phyloP scores from a whole-genome alignment of 2,797 vertebrate species.

The Picus viridis region DNA sequence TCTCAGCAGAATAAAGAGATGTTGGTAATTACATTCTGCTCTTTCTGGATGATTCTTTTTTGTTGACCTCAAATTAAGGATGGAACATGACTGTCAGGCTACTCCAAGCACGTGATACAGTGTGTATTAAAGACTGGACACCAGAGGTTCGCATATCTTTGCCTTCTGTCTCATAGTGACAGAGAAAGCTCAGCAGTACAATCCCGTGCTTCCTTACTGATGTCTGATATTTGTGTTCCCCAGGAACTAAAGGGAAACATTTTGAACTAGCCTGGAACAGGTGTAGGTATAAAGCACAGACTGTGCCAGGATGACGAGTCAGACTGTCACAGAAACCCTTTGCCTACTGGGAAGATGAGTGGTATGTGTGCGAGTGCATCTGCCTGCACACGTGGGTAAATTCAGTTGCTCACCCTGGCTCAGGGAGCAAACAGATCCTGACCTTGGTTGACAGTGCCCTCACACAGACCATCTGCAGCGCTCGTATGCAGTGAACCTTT shows the following conservation, averaged over 20 bases:
- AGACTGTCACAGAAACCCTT: background rate
- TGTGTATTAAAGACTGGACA: background rate
- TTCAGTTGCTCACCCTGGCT: background rate
- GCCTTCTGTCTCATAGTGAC: background rate
- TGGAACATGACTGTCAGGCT: constrained; percentile 27
- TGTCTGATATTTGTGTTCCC: background rate
- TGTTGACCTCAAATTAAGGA: constrained; percentile 22
- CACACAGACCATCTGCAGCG: background rate
- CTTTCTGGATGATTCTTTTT: background rate
- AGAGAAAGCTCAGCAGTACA: background rate
- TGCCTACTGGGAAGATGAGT: constrained; percentile 13
- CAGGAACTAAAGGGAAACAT: background rate
- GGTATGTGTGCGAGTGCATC: background rate
- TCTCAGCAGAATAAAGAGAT: background rate
- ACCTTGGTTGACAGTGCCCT: background rate
- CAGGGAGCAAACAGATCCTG: background rate
- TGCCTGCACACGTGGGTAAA: background rate
- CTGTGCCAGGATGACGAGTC: background rate
- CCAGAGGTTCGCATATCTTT: background rate
- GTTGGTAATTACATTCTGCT: background rate
- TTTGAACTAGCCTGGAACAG: background rate
- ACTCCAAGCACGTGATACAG: constrained; percentile 9
- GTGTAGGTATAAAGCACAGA: background rate
- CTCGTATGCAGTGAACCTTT: background rate
- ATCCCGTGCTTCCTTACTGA: background rate